Base-by-base conservation (phyloP, 2,888 invertebrate species). In the Lycia hirtaria region DNA sequence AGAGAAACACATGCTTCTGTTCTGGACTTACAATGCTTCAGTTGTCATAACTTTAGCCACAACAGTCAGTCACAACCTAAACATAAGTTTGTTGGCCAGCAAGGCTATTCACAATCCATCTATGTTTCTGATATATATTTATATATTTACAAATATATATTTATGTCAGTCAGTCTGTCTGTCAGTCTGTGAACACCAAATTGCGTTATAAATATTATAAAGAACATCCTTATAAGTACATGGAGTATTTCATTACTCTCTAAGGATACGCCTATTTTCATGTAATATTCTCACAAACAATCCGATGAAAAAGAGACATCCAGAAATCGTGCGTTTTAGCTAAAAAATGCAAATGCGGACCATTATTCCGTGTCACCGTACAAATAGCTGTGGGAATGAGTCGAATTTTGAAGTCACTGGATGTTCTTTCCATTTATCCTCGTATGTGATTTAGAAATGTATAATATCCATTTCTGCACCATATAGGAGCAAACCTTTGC, bases 371-470 rank as follows among this genome's bases (percentile, higher is more conserved):
- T 80, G 84, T 85, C 83, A 78, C 74, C 74, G 68, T 76, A 79
- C 83, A 85, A 86, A 87, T 83, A 84, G 81, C 84, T 78, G 73
- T 61, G 69, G 76, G 83, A 78, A 83, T 80, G 79, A 78, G 76
- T 78, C 74, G 78, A 81, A 81, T 83, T 79, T 80, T 74, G 73
- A 75, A 77, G 76, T 76, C 73, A 64, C 72, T 71, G 70, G 72
- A 75, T 81, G 75, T 76, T 76, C 75, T 78, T 75, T 78, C 73
- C 76, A 72, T 78, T 78, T 80, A 7, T 15, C 17, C 17, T 17
- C 17, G 19, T 1, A 6, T 3, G n/a, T n/a, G n/a, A n/a, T n/a
- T n/a, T n/a, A n/a, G n/a, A n/a, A n/a, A n/a, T n/a, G n/a, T n/a
- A n/a, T n/a, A n/a, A n/a, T n/a, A n/a, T n/a, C n/a, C n/a, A n/a